A percentile compares a stretch with the other conserved stretches of the same genome.
Conservation (phyloP, 2,113 vertebrate genomes). For the Tamias sibiricus region DNA sequence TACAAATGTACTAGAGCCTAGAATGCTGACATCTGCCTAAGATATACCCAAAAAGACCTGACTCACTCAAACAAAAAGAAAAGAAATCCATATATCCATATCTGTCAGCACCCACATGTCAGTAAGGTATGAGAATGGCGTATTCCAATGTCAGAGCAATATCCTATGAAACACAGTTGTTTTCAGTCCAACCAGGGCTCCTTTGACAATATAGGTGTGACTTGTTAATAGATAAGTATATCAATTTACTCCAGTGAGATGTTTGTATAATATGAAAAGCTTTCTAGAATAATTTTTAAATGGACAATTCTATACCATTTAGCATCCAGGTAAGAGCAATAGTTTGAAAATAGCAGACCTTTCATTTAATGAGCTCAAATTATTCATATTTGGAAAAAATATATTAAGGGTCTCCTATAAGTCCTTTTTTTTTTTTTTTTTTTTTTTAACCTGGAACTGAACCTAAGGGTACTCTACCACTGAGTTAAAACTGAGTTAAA, state of each 20-base stretch:
- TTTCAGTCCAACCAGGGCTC: not conserved
- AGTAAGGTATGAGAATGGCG: not conserved
- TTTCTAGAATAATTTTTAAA: not conserved
- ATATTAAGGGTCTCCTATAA: not conserved
- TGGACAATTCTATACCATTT: not conserved
- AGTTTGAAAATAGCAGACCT: not conserved
- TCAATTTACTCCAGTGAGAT: slow-evolving; percentile 2
- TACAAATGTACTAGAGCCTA: not conserved
- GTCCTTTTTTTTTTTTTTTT: no score
- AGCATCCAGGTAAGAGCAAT: not conserved
- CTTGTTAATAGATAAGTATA: not conserved
- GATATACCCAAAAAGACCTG: not conserved
- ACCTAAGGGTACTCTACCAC: no score
- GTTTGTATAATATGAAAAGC: not conserved
- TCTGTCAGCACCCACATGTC: not conserved
- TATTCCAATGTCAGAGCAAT: not conserved
- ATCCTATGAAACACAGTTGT: not conserved
- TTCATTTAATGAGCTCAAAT: not conserved
- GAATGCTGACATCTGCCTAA: not conserved
- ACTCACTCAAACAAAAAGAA: not conserved
- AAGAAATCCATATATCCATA: not conserved
- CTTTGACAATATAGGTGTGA: not conserved
- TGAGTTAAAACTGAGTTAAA: no score
- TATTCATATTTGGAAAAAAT: not conserved
- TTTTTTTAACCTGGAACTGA: no score